Percentiles rank a stretch among this genome's conserved stretches.
Evolutionary conservation across 1,140 invertebrate species (phyloP).

Genomic region (Cydia amplana): DNA sequence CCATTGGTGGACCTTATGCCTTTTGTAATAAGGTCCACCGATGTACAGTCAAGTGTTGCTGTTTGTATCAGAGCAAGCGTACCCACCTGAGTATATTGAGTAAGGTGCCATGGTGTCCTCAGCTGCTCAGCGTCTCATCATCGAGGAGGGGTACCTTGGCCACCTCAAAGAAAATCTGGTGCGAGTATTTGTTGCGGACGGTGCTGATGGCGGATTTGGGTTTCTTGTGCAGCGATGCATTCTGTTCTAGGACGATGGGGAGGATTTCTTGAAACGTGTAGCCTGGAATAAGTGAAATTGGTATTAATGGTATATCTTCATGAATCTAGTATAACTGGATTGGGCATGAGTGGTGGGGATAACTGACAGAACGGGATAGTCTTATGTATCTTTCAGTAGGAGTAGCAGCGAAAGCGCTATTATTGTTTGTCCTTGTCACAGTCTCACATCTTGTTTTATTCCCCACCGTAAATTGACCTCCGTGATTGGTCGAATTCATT

Average conservation of each 20-base stretch:
- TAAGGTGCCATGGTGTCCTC: conserved; percentile 47
- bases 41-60: too few species aligned
- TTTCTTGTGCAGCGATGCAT: conserved; percentile 87
- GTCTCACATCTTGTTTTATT: too few species aligned
- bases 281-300: conserved; percentile 68
- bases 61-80: conserved; percentile 49
- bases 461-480: too few species aligned
- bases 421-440: too few species aligned
- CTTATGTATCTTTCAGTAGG: too few species aligned
- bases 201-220: conserved; percentile 89
- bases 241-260: conserved; percentile 86
- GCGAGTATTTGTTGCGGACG: conserved; percentile 96
- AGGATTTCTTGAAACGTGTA: conserved; percentile 89
- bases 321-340: too few species aligned
- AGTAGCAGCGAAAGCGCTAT: too few species aligned
- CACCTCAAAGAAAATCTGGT: conserved; percentile 94
- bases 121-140: conserved; percentile 61
- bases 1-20: too few species aligned
- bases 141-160: conserved; percentile 85
- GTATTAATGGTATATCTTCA: conserved; percentile 62
- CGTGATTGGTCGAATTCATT: too few species aligned
- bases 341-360: too few species aligned
- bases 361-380: too few species aligned
- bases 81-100: conserved; percentile 58
- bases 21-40: too few species aligned